These are phyloP conservation scores for Clarias platycephalus DNA, from an alignment of 2,797 vertebrate genomes.

Conservation along the genomic window DNA sequence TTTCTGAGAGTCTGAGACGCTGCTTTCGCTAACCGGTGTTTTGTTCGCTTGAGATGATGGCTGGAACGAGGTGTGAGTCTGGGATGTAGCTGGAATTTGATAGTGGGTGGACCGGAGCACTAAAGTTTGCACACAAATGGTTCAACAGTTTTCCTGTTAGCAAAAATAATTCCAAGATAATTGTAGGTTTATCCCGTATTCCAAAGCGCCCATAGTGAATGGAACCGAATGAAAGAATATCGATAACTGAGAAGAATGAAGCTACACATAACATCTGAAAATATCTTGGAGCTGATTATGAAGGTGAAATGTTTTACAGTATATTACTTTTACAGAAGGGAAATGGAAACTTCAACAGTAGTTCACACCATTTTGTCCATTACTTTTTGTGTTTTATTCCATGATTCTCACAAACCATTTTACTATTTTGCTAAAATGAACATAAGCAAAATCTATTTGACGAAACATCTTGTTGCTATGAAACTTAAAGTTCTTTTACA, in stretches of 20 bases:
- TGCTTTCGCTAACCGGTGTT: constrained; percentile 57
- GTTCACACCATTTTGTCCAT: neutral
- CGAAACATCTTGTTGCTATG: neutral
- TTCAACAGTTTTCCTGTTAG: neutral
- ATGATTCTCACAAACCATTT: neutral
- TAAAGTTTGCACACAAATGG: neutral
- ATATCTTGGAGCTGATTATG: neutral
- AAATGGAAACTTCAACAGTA: neutral
- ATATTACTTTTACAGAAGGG: neutral
- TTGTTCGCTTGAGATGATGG: constrained; percentile 42
- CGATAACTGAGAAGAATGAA: neutral
- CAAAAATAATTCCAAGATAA: neutral
- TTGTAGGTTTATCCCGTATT: neutral
- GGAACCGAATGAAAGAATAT: neutral
- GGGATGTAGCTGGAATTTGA: constrained; percentile 34
- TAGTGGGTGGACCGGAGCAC: neutral
- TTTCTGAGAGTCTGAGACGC: constrained; percentile 62
- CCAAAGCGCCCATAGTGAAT: neutral
- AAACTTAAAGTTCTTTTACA: neutral
- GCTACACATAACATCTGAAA: too few species aligned
- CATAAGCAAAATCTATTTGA: neutral
- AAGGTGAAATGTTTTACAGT: neutral
- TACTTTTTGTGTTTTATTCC: neutral
- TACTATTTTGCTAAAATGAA: neutral
- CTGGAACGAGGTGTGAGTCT: constrained; percentile 36